Base-by-base conservation (phyloP, 2,888 invertebrate species). In the Itoplectis maculator region DNA sequence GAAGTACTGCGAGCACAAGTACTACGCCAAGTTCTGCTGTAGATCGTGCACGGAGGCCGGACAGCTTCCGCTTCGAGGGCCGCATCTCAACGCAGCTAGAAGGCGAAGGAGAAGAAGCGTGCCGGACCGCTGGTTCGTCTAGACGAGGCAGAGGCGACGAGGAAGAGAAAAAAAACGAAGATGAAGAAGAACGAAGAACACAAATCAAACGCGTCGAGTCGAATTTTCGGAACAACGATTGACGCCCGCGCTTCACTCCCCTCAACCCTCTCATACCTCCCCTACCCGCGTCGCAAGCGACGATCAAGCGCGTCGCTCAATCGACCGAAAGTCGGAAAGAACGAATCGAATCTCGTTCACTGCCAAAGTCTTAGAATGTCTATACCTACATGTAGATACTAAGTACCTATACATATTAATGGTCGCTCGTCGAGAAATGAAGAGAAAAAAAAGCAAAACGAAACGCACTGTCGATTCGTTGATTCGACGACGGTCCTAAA, bases 1-100 rank as follows among this genome's bases (percentile, higher is more conserved):
- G 78, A 95, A 95, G 78, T 97, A 96, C 92, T 99, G 99, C 92
- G 94, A 94, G n/a, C 98, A 99, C 94, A 94, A 95, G 86, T 99
- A 98, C 94, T 99, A 99, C 93, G 97, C 97, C 85, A 95, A 95
- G 93, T 98, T 98, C 95, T 99, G 99, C 93, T 99, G 99, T 93
- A 95, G 96, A 92, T 98, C 98, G 0, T 99, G 99, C 92, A 97
- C 97, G 82, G 94, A 96, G 91, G 97, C 97, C 0, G 98, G 98
- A 0, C 96, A 96, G 91, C 93, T 97, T 80, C 94, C 94, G 18
- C 88, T 92, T 3, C 90, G 91, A 82, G 94, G 94, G 54, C 93
- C 94, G 4, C 94, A 94, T 87, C 88, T 94, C 37, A 90, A 92
- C 29, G 87, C 87, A 47, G 82, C 86, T 51, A 88, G 87, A 72